phyloP scores from a whole-genome alignment of 1,140 invertebrate genomes.

The Trichogramma pretiosum region DNA sequence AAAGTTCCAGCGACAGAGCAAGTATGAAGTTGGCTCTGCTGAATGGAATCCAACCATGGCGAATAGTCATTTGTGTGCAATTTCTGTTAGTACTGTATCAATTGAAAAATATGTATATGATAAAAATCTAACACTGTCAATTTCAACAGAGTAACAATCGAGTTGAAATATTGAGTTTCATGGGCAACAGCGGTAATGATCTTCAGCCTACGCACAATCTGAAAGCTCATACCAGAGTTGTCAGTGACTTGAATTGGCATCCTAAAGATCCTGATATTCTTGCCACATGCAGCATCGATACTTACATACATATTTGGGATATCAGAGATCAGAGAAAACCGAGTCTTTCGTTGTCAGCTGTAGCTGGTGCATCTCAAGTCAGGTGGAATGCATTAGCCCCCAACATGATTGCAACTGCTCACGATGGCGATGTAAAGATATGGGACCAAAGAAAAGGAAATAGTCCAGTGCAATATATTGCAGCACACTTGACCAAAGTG shows the following conservation, averaged over 20 bases:
- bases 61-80: constrained; percentile 74
- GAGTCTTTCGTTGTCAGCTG: constrained; percentile 67
- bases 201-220: constrained; percentile 64
- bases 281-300: constrained; percentile 88
- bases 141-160: constrained; percentile 67
- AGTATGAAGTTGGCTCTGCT: constrained; percentile 85
- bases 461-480: constrained; percentile 82
- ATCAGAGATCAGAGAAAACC: constrained; percentile 76
- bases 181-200: constrained; percentile 46
- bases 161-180: constrained; percentile 74
- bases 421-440: constrained; percentile 89
- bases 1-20: constrained; percentile 78
- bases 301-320: constrained; percentile 90
- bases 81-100: constrained; percentile 64
- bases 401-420: constrained; percentile 81
- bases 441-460: constrained; percentile 89
- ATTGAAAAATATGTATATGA: not conserved
- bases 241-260: constrained; percentile 92
- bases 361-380: constrained; percentile 86
- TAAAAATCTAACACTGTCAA: not conserved
- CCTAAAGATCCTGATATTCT: constrained; percentile 78
- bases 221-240: constrained; percentile 75
- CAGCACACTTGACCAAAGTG: constrained; percentile 80
- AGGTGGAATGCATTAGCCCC: constrained; percentile 82
- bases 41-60: constrained; percentile 82